These are phyloP conservation scores for Melanotaenia maccullochi DNA, from an alignment of 2,797 vertebrate genomes.

Conservation along the genomic window DNA sequence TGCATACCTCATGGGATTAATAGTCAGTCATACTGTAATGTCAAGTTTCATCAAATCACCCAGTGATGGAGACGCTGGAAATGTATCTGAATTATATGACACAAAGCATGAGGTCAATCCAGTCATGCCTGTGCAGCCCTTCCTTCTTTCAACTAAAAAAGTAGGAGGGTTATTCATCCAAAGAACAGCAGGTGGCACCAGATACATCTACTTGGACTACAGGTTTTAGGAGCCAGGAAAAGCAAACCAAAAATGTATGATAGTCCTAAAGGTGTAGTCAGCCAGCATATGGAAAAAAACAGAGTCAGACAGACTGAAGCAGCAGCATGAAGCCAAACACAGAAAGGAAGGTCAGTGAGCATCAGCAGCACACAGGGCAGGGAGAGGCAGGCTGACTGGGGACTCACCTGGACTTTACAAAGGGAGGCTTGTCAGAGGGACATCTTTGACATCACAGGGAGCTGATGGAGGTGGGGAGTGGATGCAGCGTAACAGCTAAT, in stretches of 20 bases:
- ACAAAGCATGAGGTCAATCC: constrained; percentile 73
- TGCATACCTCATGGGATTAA: constrained; percentile 75
- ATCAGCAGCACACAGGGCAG: constrained; percentile 68
- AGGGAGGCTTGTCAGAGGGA: constrained; percentile 77
- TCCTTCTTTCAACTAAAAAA: constrained; percentile 60
- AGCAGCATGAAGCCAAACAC: constrained; percentile 70
- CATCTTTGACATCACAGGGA: constrained; percentile 82
- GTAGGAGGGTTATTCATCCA: constrained; percentile 63
- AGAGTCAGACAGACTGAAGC: constrained; percentile 74
- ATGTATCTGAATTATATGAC: constrained; percentile 71
- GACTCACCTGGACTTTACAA: constrained; percentile 84
- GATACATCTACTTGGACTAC: constrained; percentile 60
- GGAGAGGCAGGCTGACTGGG: constrained; percentile 71
- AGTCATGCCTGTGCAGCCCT: constrained; percentile 74
- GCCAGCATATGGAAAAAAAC: constrained; percentile 48
- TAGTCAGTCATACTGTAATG: constrained; percentile 43
- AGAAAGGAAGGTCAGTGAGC: constrained; percentile 65
- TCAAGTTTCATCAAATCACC: constrained; percentile 47
- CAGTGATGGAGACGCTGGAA: constrained; percentile 58
- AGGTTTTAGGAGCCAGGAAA: constrained; percentile 59
- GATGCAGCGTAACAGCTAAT: constrained; percentile 76
- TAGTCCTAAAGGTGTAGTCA: constrained; percentile 51
- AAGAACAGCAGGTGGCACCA: constrained; percentile 80
- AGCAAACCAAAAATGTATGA: constrained; percentile 61
- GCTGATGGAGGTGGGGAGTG: constrained; percentile 75